Evolutionary conservation across 1,140 invertebrate genomes (phyloP), one percentile per base, ranked within the genome.

Genomic region (Trachymyrmex cornetzi): DNA sequence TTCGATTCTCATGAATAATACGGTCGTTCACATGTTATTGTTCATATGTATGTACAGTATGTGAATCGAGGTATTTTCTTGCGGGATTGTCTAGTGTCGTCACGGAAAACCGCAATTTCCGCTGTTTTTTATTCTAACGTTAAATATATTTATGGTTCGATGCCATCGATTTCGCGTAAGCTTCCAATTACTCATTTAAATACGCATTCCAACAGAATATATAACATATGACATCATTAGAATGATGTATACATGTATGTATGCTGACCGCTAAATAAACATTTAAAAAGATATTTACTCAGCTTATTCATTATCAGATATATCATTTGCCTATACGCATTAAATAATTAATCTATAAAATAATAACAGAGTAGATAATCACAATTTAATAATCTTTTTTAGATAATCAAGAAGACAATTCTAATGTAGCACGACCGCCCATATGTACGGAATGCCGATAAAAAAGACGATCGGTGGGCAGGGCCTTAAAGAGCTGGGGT

Each of bases 1-100:
- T n/a, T 22, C 69, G 69, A 75, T 84, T 84, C 80, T 63, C 34
- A 38, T 61, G 80, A 84, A 84, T 84, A 75, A 75, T 61, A 44
- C 55, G 69, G 55, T 63, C 69, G 69, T 75, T 84, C 12, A 63
- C 80, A n/a, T n/a, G 38, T 82, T 74, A 44, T 72, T 53, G 22
- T 75, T 2, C 48, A 11, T 44, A 44, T 19, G n/a, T 24, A 50
- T 5, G 34, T 53, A 27, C 16, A 9, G 9, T 84, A 48, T 55
- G 30, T 14, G 14, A 74, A 61, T 74, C 79, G 50, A 53, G 3
- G 7, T 74, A 69, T 24, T 72, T 74, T 34, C 34, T 50, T 27
- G 67, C 38, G 24, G 34, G 1, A 22, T 82, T 12, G 69, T 84
- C 80, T 75, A 14, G 55, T 48, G 55, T 22, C n/a, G 14, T 75